A percentile compares a stretch with the other conserved stretches of the same genome.
These are phyloP conservation scores for Conus betulinus DNA, from an alignment of 1,140 invertebrate genomes.

Conservation along the genomic window DNA sequence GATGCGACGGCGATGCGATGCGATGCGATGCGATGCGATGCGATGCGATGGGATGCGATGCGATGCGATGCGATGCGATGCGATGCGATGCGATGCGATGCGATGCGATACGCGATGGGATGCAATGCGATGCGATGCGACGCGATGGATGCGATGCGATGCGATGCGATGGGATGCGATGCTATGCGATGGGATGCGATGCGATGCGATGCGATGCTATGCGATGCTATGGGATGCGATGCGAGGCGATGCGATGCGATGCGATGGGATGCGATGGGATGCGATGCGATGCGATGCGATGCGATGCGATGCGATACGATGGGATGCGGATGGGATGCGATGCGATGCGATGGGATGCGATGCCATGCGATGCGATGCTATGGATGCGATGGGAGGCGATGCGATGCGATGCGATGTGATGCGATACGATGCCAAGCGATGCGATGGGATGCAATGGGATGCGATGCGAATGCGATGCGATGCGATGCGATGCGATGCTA, in stretches of 20 bases:
- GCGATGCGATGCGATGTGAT: neutral
- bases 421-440: neutral
- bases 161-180: neutral
- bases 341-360: conserved; percentile 25
- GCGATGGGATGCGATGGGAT: neutral
- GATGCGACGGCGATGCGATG: conserved; percentile 14
- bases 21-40: conserved; percentile 39
- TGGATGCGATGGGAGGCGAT: neutral
- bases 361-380: neutral
- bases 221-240: neutral
- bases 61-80: neutral
- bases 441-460: neutral
- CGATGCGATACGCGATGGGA: conserved; percentile 22
- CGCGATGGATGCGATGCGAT: neutral
- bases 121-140: conserved; percentile 8
- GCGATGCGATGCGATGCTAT: neutral
- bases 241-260: neutral
- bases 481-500: neutral
- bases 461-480: no score
- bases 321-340: conserved; percentile 35
- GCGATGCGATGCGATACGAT: conserved; percentile 33
- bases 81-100: neutral
- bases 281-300: conserved; percentile 33
- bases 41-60: conserved; percentile 27
- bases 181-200: neutral